Evolutionary conservation across 2,888 invertebrate species (phyloP).

Genomic region (Tenthredo scrophulariae): DNA sequence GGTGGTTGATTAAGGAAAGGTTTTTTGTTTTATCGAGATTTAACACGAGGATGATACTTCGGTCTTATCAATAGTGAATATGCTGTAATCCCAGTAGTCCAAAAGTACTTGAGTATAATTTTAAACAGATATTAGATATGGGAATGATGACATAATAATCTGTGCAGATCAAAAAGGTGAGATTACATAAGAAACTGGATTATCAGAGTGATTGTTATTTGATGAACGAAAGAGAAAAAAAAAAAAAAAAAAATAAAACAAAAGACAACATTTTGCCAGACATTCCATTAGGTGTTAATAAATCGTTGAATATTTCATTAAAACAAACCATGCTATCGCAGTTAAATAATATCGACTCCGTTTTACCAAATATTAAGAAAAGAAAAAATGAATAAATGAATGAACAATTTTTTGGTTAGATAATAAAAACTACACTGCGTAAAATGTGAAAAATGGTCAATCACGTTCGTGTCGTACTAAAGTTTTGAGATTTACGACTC

Average conservation of each 20-base stretch:
- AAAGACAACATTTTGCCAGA: background rate
- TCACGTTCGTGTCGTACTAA: background rate
- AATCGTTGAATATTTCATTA: background rate
- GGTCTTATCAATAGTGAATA: background rate
- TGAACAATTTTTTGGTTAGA: background rate
- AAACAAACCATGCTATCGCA: too few relatives aligned
- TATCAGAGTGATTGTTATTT: background rate
- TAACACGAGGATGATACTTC: background rate
- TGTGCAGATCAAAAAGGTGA: background rate
- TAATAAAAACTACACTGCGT: background rate
- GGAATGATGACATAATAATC: background rate
- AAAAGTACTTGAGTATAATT: background rate
- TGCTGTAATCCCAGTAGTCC: background rate
- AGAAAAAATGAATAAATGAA: background rate
- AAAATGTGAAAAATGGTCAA: background rate
- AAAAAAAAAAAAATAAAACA: background rate
- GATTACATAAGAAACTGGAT: background rate
- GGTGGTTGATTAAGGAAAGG: too few relatives aligned
- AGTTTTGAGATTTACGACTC: background rate
- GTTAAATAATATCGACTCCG: too few relatives aligned
- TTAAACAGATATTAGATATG: background rate
- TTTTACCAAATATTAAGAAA: background rate
- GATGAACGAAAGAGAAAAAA: background rate
- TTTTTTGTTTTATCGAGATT: background rate
- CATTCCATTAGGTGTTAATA: background rate